Conservation (phyloP, 2,888 invertebrate genomes). For the Drosophila villosipedis region DNA sequence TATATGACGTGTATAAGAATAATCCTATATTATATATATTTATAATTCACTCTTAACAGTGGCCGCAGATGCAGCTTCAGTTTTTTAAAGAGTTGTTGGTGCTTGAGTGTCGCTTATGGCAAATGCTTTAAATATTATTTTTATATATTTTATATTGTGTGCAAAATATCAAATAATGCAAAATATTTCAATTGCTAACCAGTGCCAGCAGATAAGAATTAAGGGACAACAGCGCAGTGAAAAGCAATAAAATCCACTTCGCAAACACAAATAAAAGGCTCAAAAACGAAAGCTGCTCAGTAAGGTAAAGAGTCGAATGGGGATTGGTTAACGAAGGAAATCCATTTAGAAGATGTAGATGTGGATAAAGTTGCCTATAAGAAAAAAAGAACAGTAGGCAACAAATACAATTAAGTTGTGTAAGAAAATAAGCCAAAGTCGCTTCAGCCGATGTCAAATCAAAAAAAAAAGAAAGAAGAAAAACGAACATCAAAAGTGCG, state of each 20-base stretch:
- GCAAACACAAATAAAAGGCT: slow-evolving; percentile 36
- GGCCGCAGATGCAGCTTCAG: neutral
- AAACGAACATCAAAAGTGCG: slow-evolving; percentile 1
- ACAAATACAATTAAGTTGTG: slow-evolving; percentile 45
- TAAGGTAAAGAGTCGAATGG: slow-evolving; percentile 18
- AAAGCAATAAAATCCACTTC: slow-evolving; percentile 40
- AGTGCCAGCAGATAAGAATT: slow-evolving; percentile 62
- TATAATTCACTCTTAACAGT: neutral
- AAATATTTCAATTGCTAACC: slow-evolving; percentile 34
- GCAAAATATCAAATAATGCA: slow-evolving; percentile 13
- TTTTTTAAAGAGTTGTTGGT: neutral
- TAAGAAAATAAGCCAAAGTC: slow-evolving; percentile 34
- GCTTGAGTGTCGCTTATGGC: neutral
- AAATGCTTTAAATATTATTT: neutral
- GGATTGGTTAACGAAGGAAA: neutral
- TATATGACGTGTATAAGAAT: neutral
- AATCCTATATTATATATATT: neutral
- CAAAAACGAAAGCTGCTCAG: slow-evolving; percentile 21
- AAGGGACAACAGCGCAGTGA: slow-evolving; percentile 36
- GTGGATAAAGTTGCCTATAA: neutral
- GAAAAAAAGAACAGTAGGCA: neutral
- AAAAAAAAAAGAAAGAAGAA: slow-evolving; percentile 4
- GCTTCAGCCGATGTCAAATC: slow-evolving; percentile 16
- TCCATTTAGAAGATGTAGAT: neutral
- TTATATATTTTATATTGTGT: neutral